Conservation (phyloP, 2,113 vertebrate species). For the Festucalex cinctus region DNA sequence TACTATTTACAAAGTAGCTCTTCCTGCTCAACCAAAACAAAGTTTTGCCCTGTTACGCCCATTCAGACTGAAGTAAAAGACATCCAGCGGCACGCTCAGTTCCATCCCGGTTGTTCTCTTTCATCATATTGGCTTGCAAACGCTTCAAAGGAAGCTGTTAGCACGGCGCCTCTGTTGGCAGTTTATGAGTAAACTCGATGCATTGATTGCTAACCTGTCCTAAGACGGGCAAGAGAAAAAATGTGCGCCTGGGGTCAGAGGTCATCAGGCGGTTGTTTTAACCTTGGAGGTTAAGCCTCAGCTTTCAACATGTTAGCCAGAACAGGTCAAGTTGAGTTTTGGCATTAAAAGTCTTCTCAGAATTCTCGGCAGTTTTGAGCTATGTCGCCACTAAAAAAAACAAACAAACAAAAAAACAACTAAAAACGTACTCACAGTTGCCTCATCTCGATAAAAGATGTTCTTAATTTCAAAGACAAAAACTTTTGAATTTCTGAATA, state of each 20-base stretch:
- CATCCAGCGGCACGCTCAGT: background rate
- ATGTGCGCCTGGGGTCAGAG: conserved; percentile 13
- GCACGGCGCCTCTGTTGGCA: conserved; percentile 31
- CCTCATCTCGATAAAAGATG: too few relatives aligned
- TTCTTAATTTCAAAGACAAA: too few relatives aligned
- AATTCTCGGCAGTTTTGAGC: too few relatives aligned
- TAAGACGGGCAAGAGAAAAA: background rate
- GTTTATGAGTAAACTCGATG: conserved; percentile 37
- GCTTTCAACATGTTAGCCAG: background rate
- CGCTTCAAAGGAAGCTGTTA: conserved; percentile 9
- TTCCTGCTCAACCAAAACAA: background rate
- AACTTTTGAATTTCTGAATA: too few relatives aligned
- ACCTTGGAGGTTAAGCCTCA: background rate
- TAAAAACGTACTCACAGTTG: too few relatives aligned
- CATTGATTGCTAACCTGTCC: conserved; percentile 5
- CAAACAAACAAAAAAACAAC: too few relatives aligned
- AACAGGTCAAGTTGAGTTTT: background rate
- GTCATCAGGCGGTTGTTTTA: conserved; percentile 13
- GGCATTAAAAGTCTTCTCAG: too few relatives aligned
- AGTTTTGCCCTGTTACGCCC: too few relatives aligned
- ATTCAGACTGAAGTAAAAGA: background rate
- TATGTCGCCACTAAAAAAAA: too few relatives aligned
- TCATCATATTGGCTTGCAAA: background rate
- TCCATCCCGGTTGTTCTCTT: conserved; percentile 6
- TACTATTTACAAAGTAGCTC: background rate